Base-by-base conservation (phyloP, 23 tunicate genomes). In the Halocynthia aurantium region DNA sequence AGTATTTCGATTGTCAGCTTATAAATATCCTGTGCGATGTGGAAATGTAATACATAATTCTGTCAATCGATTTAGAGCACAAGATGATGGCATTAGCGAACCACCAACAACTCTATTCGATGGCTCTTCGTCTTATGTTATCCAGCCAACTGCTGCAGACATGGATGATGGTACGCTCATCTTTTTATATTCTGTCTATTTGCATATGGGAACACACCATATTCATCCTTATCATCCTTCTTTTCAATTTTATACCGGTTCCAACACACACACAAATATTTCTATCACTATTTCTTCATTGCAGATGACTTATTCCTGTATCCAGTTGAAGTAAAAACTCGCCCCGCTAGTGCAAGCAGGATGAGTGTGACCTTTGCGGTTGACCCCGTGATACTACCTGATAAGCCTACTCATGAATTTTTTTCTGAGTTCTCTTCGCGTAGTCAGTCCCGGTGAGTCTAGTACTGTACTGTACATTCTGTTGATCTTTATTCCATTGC, bases 361-460 rank as follows among this genome's bases (percentile, higher is more conserved):
- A 89, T 89, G 96, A 89, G 96, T 67, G 96, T 89, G 40, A 80
- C 96, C 44, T 89, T 89, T 71, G 96, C 96, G 7, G 96, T 85
- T 0, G 96, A 89, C 40, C 88, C 96, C 18, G 89, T 89, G 9
- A 68, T 84, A 40, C 79, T 89, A 5, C 87, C 96, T 6, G 96
- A 84, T 51, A 84, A 87, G 49, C 88, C 88, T 0, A 57, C 88
- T 9, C 85, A 87, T 7, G 96, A 89, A 20, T 89, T 89, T 79
- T 89, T 83, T 54, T 89, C 96, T 6, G 85, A 89, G 18, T 89
- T 85, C 63, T 80, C 96, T 12, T 89, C 96, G 0, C 69, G 96
- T 53, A 89, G 88, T 61, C 96, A 89, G 17, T 89, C 96, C 6
- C 76, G 96, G 96, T 89, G 52, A 0, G 70, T 50, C 5, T 11